Conservation (phyloP, 2,113 vertebrate genomes). For the Serinus canaria region DNA sequence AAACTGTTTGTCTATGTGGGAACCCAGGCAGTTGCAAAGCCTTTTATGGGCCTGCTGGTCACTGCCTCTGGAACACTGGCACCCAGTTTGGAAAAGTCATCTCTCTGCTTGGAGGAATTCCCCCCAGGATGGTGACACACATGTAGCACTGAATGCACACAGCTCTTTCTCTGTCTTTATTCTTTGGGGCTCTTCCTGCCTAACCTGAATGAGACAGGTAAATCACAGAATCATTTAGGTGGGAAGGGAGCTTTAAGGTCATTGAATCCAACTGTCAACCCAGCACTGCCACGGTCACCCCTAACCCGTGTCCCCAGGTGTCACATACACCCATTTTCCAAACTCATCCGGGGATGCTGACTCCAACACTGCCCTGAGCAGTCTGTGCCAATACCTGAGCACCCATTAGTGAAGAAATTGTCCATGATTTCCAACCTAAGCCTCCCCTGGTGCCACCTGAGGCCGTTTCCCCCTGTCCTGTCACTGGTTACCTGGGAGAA, state of each 20-base stretch:
- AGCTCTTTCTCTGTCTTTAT: not conserved
- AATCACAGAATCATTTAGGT: not conserved
- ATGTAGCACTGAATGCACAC: not conserved
- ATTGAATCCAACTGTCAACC: not conserved
- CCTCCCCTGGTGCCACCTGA: not conserved
- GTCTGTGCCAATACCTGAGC: not conserved
- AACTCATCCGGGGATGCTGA: not conserved
- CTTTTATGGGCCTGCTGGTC: not conserved
- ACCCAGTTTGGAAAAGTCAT: not conserved
- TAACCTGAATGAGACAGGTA: not conserved
- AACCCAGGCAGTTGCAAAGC: not conserved
- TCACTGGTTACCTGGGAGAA: not conserved
- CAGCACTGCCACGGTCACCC: not conserved
- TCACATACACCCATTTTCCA: not conserved
- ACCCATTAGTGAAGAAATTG: not conserved
- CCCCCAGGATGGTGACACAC: not conserved
- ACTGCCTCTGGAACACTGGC: not conserved
- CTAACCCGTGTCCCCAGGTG: not conserved
- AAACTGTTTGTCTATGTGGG: not conserved
- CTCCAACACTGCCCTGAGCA: not conserved
- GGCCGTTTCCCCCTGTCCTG: accelerated
- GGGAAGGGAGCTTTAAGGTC: not conserved
- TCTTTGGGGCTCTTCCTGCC: not conserved
- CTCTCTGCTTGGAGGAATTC: not conserved
- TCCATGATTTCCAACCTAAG: not conserved